phyloP scores from a whole-genome alignment of 2,113 vertebrate genomes.

The Pituophis catenifer region DNA sequence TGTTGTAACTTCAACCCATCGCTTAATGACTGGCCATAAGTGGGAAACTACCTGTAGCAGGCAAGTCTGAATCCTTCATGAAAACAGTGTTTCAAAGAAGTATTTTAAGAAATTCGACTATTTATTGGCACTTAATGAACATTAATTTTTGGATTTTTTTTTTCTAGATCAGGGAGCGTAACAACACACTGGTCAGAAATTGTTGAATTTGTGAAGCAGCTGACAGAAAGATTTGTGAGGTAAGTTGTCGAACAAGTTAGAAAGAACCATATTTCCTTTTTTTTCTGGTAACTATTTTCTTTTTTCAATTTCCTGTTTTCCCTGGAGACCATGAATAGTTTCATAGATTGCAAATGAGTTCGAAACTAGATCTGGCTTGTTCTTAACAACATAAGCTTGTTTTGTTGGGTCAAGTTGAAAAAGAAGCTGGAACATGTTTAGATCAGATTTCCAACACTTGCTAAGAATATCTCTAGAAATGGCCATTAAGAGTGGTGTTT shows the following conservation, averaged over 20 bases:
- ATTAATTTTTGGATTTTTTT: slow-evolving; percentile 33
- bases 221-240: slow-evolving; percentile 93
- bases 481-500: not conserved
- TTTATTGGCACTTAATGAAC: not conserved
- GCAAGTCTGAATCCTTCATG: not conserved
- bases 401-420: slow-evolving; percentile 11
- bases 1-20: no score
- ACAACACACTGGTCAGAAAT: slow-evolving; percentile 84
- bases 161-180: slow-evolving; percentile 88
- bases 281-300: not conserved
- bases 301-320: not conserved
- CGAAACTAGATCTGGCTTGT: not conserved
- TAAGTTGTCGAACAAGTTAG: slow-evolving; percentile 38
- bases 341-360: not conserved
- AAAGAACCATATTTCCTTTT: not conserved
- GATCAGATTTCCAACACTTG: slow-evolving; percentile 1
- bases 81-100: not conserved
- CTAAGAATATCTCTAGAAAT: not conserved
- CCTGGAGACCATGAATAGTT: not conserved
- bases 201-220: slow-evolving; percentile 85
- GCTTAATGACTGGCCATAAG: not conserved
- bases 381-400: not conserved
- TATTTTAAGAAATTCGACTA: not conserved
- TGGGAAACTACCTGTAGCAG: not conserved
- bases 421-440: slow-evolving; percentile 6